Evolutionary conservation across 2,797 vertebrate species (phyloP).

Genomic region (Nannoperca australis): DNA sequence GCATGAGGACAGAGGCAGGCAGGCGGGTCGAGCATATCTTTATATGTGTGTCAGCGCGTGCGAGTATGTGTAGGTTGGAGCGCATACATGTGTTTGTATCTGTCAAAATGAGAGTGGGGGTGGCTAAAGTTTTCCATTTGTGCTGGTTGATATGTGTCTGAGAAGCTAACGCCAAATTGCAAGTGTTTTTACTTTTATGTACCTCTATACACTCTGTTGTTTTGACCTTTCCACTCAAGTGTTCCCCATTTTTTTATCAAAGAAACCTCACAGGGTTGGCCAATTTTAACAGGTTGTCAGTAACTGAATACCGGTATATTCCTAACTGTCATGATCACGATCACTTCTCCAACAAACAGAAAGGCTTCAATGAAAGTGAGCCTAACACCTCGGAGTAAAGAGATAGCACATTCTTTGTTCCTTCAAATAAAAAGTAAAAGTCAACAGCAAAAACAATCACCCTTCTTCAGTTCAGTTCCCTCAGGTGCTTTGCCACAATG

Average conservation of each 20-base stretch:
- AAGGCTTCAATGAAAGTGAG: slow-evolving; percentile 1
- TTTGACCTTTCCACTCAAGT: slow-evolving; percentile 58
- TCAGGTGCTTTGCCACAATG: not conserved
- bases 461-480: not conserved
- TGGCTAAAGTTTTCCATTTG: slow-evolving; percentile 74
- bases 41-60: slow-evolving; percentile 53
- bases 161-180: slow-evolving; percentile 59
- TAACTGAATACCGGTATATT: slow-evolving; percentile 12
- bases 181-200: slow-evolving; percentile 66
- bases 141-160: slow-evolving; percentile 64
- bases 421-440: not conserved
- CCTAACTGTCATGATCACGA: slow-evolving; percentile 1
- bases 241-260: slow-evolving; percentile 24
- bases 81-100: slow-evolving; percentile 56
- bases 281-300: slow-evolving; percentile 33
- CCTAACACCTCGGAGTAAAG: slow-evolving; percentile 10
- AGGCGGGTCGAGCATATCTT: slow-evolving; percentile 68
- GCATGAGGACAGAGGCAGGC: slow-evolving; percentile 78
- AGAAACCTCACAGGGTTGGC: slow-evolving; percentile 24
- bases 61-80: slow-evolving; percentile 53
- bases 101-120: slow-evolving; percentile 78
- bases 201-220: slow-evolving; percentile 39
- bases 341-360: slow-evolving; percentile 4
- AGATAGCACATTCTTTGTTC: not conserved
- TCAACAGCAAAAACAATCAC: not conserved